Base-by-base conservation (phyloP, 2,113 vertebrate species). In the Sebastes fasciatus region DNA sequence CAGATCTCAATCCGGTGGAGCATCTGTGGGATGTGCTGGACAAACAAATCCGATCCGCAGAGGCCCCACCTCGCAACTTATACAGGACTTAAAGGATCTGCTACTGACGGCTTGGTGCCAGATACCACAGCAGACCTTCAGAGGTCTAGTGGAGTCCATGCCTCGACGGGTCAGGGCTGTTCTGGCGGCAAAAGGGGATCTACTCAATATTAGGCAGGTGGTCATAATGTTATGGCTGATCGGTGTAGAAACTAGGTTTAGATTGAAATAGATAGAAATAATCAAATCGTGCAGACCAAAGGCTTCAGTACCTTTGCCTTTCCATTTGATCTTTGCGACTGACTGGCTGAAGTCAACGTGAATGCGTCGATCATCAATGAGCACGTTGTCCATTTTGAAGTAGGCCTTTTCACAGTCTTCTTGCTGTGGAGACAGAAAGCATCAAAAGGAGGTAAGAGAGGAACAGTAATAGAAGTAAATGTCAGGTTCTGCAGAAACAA, bases 301-400 rank as follows among this genome's bases (percentile, higher is more conserved):
- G 12, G 60, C 45, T 8, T n/a, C 19, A 26, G 7, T 51, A 99
- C 98, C 98, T 98, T 97, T 99, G 73, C 98, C 98, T 92, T 98
- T 99, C 98, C 98, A 99, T 81, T 96, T 99, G 79, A 99, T 96
- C 93, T 99, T 99, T 49, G 98, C 93, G 23, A 99, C 98, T 11
- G 98, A 99, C 92, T 99, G 98, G 91, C 98, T 99, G 88, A 99
- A 99, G 94, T 99, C 98, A 69, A 99, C 98, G 0, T 99, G 98
- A 81, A 99, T 99, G 54, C 98, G 94, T 11, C 98, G 95, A 88
- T 99, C 98, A 66, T 99, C 98, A 71, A 99, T 99, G 74, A 99
- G 96, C 16, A 99, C 98, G 0, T 99, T 99, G 94, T 99, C 98
- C 98, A 99, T 99, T 92, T 99, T 99, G 88, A 99, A 99, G 89